Base-by-base conservation (phyloP, 2,888 invertebrate genomes). In the Drosophila recens region DNA sequence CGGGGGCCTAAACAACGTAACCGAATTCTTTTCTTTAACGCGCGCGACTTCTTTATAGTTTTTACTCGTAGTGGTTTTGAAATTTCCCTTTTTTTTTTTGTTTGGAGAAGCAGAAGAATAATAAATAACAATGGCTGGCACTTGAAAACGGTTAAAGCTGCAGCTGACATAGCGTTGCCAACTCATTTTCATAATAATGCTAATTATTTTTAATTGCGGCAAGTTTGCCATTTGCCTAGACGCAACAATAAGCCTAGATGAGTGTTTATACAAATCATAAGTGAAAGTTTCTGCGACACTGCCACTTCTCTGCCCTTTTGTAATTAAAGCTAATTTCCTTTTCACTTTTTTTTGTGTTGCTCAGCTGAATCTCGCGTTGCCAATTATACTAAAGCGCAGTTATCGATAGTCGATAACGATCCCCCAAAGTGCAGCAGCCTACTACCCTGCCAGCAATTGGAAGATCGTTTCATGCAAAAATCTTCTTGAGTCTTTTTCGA, bases 161-260 rank as follows among this genome's bases (percentile, higher is more conserved):
- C 45, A 45, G 53, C 13, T 33, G 48, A 11, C 56, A 8, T 30
- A 34, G 53, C 43, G 48, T 69, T 57, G 86, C 75, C 73, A 71
- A 59, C 85, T 84, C 81, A 83, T 89, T 81, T 85, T 84, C 87
- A 89, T 87, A 88, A 82, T 89, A 84, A 85, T 80, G 76, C 68
- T 79, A 87, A 87, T 87, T 89, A 87, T 82, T 82, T 87, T 90
- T 87, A 87, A 87, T 89, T 87, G 80, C 79, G 20, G 56, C 66
- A 67, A 61, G 74, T 69, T 82, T 83, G 89, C 78, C 89, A 80
- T 84, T 82, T 86, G 87, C 75, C 89, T 68, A 57, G 68, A 67
- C 72, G 66, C 76, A 68, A 66, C 76, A 68, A 66, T 59, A 66
- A 62, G 59, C 64, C 75, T 64, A 62, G 61, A 63, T 75, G 57